Percentiles rank a stretch among this genome's conserved stretches.
Evolutionary conservation across 2,113 vertebrate species (phyloP).

Genomic region (Tupaia chinensis): DNA sequence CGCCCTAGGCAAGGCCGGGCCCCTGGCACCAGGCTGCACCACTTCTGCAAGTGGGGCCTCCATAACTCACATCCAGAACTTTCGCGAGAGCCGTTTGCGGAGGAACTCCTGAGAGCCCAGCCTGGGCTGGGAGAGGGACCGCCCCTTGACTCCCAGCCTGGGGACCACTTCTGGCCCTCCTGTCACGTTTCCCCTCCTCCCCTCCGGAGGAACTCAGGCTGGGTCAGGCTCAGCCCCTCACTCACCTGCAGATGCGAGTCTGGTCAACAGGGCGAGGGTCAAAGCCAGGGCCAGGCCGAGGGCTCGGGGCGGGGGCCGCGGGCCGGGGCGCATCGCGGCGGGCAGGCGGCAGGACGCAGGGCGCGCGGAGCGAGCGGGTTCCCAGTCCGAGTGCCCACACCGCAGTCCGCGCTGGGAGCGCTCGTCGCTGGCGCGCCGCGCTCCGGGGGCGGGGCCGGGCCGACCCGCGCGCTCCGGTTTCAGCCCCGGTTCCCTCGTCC

Average conservation of each 20-base stretch:
- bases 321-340: conserved; percentile 35
- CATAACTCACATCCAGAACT: not conserved
- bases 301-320: not conserved
- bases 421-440: not conserved
- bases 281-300: conserved; percentile 13
- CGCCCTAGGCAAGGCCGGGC: not conserved
- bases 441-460: conserved; percentile 65
- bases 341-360: not conserved
- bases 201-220: not conserved
- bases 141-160: not conserved
- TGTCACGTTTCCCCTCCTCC: not conserved
- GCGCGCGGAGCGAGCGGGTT: not conserved
- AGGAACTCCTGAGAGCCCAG: not conserved
- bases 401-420: no score
- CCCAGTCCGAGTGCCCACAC: not conserved
- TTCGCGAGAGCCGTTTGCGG: not conserved
- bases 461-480: conserved; percentile 63
- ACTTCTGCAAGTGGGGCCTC: not conserved
- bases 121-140: not conserved
- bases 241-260: conserved; percentile 70
- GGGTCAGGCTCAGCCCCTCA: not conserved
- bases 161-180: not conserved
- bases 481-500: conserved; percentile 24
- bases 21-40: not conserved
- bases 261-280: not conserved